Base-by-base conservation (phyloP, 37 sponge, comb jelly and placozoan genomes). In the Petrosia ficiformis region DNA sequence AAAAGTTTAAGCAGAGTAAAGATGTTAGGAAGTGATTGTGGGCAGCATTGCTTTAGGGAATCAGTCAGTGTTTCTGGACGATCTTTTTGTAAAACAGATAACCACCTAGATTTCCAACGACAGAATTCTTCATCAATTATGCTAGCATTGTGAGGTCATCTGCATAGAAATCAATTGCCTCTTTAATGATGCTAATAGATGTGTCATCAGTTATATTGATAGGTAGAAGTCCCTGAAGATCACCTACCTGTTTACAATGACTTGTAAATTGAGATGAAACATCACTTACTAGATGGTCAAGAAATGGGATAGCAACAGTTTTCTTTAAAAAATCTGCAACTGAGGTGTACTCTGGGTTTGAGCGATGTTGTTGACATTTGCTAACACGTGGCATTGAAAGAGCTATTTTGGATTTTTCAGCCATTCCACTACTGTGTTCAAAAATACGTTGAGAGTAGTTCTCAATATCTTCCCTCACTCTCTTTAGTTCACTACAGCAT, bases 241-340 rank as follows among this genome's bases (percentile, higher is more conserved):
- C 59, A 60, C 72, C 84, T 37, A 57, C 64, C 44, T 66, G 69
- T 65, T n/a, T 77, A 2, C 35, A 21, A 66, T 78, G 79, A n/a
- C 28, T 65, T 60, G 39, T 68, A 73, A 85, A 85, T 57, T 79
- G 38, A 41, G 59, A 67, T 19, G 75, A 21, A 10, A 85, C 10
- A 25, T 78, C 86, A 72, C 34, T 72, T 28, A 73, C 64, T n/a
- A 85, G 52, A 32, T 84, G 86, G 63, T 85, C 79, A 67, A 78
- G 73, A 84, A 85, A 78, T 37, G 86, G 79, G 66, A 85, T 85
- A 14, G 69, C 54, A 25, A 85, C 42, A 65, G 86, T 54, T 26
- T 14, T 5, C 4, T 39, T 78, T 78, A 28, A n/a, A n/a, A 77
- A 77, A 33, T 84, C 71, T 22, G 39, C 30, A 63, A 72, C 65